phyloP scores from a whole-genome alignment of 2,113 vertebrate species.

The Platichthys flesus region DNA sequence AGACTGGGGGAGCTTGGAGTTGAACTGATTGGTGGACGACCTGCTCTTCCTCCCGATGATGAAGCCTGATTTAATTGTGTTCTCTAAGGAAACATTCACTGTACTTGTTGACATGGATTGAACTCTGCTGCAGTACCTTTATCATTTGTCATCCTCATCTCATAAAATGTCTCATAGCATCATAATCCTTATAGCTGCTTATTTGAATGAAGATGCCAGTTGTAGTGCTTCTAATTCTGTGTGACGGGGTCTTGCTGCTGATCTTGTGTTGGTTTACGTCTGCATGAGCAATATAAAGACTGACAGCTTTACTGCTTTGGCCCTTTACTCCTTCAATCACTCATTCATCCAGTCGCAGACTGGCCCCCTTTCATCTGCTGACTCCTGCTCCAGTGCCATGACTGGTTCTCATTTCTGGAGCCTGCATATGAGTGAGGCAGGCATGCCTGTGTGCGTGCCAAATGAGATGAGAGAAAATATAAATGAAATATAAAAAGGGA shows the following conservation, averaged over 20 bases:
- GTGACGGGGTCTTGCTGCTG: slow-evolving; percentile 41
- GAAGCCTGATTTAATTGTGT: no score
- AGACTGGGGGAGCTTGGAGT: no score
- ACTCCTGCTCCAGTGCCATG: slow-evolving; percentile 45
- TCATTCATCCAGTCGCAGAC: slow-evolving; percentile 69
- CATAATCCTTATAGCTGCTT: slow-evolving; percentile 17
- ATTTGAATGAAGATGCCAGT: slow-evolving; percentile 24
- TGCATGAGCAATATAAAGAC: slow-evolving; percentile 65
- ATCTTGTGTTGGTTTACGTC: slow-evolving; percentile 59
- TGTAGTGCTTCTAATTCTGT: slow-evolving; percentile 38
- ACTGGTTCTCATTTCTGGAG: slow-evolving; percentile 73
- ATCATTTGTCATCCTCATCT: slow-evolving; percentile 36
- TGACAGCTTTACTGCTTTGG: slow-evolving; percentile 80
- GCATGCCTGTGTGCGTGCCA: slow-evolving; percentile 28
- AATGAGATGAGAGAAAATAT: slow-evolving; percentile 57
- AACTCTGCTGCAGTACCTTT: slow-evolving; percentile 10
- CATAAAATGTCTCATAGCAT: not conserved
- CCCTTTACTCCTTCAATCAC: slow-evolving; percentile 66
- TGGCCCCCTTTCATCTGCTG: slow-evolving; percentile 69
- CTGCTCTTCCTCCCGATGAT: no score
- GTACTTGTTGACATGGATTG: slow-evolving; percentile 23
- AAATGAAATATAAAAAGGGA: slow-evolving; percentile 57
- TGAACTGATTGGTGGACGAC: no score
- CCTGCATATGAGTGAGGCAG: slow-evolving; percentile 18
- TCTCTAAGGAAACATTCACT: not conserved